phyloP scores from a whole-genome alignment of 2,113 vertebrate genomes.

The Ophthalmolycus amberensis region DNA sequence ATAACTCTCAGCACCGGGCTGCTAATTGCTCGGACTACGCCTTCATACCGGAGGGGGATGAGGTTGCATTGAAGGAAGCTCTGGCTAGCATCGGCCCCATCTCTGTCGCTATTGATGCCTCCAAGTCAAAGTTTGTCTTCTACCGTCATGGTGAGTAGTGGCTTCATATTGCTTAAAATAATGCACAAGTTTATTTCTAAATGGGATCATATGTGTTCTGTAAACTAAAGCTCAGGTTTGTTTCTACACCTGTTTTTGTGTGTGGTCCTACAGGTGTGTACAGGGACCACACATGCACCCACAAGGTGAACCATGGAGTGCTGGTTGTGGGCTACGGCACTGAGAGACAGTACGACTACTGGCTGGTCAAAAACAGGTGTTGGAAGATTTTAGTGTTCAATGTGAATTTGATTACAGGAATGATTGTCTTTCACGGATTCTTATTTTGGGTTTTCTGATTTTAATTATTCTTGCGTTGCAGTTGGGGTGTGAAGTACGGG shows the following conservation, averaged over 20 bases:
- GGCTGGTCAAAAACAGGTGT: conserved; percentile 93
- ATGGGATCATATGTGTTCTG: not conserved
- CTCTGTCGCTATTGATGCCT: conserved; percentile 87
- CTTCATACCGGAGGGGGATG: conserved; percentile 73
- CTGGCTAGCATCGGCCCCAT: conserved; percentile 86
- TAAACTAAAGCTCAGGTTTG: not conserved
- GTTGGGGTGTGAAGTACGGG: conserved; percentile 75
- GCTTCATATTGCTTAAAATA: not conserved
- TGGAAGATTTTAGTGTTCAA: too few relatives aligned
- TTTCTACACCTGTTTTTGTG: not conserved
- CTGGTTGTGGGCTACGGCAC: conserved; percentile 86
- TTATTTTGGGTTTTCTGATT: not conserved
- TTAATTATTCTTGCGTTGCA: conserved; percentile 13
- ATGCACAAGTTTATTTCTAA: not conserved
- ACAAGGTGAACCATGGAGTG: conserved; percentile 84
- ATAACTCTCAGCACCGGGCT: conserved; percentile 72
- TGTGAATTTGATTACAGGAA: too few relatives aligned
- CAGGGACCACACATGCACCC: conserved; percentile 79
- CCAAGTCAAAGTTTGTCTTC: conserved; percentile 82
- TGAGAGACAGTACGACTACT: conserved; percentile 82
- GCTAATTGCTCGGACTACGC: conserved; percentile 84
- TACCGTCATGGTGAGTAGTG: conserved; percentile 83
- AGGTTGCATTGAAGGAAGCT: conserved; percentile 77
- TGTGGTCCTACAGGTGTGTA: conserved; percentile 83
- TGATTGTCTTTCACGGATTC: not conserved